Evolutionary conservation across 2,113 vertebrate species (phyloP).

Genomic region (Genyomyrus donnyi): DNA sequence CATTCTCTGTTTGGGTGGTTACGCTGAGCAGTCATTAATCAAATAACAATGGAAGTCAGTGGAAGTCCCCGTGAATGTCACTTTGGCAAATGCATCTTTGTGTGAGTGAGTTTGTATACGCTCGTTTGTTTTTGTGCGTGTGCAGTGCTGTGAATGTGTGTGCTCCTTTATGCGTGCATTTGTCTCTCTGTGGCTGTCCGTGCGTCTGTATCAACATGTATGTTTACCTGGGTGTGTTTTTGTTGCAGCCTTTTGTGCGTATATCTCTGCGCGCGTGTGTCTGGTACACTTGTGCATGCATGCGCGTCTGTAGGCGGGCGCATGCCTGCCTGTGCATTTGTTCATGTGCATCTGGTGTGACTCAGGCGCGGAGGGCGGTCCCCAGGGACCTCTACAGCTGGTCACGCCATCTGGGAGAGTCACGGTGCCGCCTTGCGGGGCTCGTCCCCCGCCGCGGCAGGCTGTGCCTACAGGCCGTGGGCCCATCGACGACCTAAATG

Average conservation of each 20-base stretch:
- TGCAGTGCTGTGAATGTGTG: not conserved
- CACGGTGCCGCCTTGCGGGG: slow-evolving; percentile 8
- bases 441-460: not conserved
- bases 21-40: not conserved
- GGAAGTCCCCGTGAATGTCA: not conserved
- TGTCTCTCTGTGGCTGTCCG: not conserved
- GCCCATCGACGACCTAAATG: not conserved
- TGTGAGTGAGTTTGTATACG: not conserved
- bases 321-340: slow-evolving; percentile 22
- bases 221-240: not conserved
- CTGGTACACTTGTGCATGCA: not conserved
- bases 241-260: not conserved
- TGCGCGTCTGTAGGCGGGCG: not conserved
- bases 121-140: not conserved
- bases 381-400: slow-evolving; percentile 57
- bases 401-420: slow-evolving; percentile 56
- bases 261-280: not conserved
- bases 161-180: not conserved
- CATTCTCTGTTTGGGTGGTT: not conserved
- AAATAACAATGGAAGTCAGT: not conserved
- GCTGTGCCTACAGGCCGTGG: slow-evolving; percentile 23
- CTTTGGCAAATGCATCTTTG: slow-evolving; percentile 13
- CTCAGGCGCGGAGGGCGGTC: slow-evolving; percentile 54
- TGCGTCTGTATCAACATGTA: slow-evolving; percentile 26
- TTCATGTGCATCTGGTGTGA: slow-evolving; percentile 24